Conservation (phyloP, 2,113 vertebrate genomes). For the Trogon melanurus region DNA sequence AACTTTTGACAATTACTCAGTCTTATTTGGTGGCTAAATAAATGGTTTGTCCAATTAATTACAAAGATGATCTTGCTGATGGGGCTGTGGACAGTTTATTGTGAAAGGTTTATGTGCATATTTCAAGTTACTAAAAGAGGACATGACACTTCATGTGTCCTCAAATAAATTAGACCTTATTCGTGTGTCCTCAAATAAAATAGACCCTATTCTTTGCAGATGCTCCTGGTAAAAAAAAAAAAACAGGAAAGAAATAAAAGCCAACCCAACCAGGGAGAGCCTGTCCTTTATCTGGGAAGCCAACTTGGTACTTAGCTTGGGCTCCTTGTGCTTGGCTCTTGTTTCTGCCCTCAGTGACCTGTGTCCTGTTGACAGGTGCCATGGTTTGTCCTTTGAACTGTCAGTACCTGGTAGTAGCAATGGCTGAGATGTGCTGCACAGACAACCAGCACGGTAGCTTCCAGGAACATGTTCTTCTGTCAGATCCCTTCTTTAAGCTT, state of each 20-base stretch:
- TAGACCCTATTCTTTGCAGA: neutral
- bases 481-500: neutral
- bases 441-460: neutral
- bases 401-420: neutral
- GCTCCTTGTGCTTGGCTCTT: neutral
- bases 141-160: neutral
- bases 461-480: neutral
- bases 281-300: neutral
- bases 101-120: neutral
- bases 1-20: neutral
- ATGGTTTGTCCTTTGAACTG: neutral
- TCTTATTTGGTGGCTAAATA: neutral
- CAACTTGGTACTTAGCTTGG: neutral
- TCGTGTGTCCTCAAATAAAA: neutral
- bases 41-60: neutral
- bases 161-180: neutral
- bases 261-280: neutral
- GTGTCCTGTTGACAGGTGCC: neutral
- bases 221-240: neutral
- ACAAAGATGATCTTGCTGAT: neutral
- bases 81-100: neutral
- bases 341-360: neutral
- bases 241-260: neutral
- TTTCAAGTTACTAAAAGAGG: neutral
- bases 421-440: neutral